Base-by-base conservation (phyloP, 2,797 vertebrate genomes). In the Acipenser ruthenus region DNA sequence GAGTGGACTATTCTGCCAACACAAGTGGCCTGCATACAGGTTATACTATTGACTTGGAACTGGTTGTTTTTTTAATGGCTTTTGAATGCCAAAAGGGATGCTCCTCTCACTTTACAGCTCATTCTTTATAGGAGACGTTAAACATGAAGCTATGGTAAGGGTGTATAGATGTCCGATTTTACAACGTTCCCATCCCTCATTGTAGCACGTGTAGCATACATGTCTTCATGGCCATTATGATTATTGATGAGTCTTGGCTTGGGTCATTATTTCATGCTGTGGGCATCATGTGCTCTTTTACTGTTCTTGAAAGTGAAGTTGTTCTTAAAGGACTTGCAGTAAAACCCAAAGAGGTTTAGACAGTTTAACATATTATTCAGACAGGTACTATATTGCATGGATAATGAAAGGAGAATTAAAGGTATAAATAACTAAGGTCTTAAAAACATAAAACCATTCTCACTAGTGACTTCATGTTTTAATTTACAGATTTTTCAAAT, bases 211-310 rank as follows among this genome's bases (percentile, higher is more conserved):
- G 79, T 80, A 84, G 80, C 82, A 80, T 84, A 80, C 83, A 85
- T 73, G 82, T 85, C 86, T 75, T 64, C 68, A 70, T 80, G 74
- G 80, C 80, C 82, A 87, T 87, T 86, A 87, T 66, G 72, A 82
- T 89, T 89, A 89, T 87, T 88, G 85, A 89, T 88, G 82, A 55
- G 78, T 73, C 75, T 74, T 79, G 82, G 81, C 75, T 77, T 80
- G 74, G 74, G 77, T 82, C 85, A 81, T 86, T 88, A 84, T 83
- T 18, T 81, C 82, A 84, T 77, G 85, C 84, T 87, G 85, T 78
- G 83, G 73, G 76, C 74, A 78, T 77, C 84, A 81, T 80, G 80
- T 82, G 83, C 74, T 85, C 81, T 79, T 82, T 70, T 73, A 48
- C 5, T 73, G 79, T 79, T 80, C 80, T 77, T 77, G 73, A 81